Evolutionary conservation across 2,888 invertebrate species (phyloP), one percentile per base, ranked within the genome.

Genomic region (Yponomeuta malinellus): DNA sequence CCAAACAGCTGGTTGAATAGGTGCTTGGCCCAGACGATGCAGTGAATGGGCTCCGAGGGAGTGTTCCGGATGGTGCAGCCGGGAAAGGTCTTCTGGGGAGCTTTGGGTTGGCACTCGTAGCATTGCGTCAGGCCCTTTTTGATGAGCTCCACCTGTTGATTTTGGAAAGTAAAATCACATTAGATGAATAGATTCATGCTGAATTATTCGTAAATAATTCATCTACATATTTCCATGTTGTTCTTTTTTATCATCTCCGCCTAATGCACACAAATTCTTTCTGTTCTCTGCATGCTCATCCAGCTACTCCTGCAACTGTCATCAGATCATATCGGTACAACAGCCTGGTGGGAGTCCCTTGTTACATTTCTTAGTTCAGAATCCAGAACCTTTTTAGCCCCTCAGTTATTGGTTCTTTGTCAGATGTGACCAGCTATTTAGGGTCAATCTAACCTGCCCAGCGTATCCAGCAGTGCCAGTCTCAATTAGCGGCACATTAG

Each of bases 11-110:
- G 99, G 96, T 99, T 99, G 90, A 99, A 99, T 10, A 99, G 94
- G 93, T 99, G 98, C 87, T 99, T 99, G 0, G 98, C 97, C 99
- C 99, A 99, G 31, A 99, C 99, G 76, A 99, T 98, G 85, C 99
- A 99, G 88, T 99, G 99, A 77, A 99, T 98, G 0, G 98, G 98
- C 85, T 99, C 99, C 0, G 98, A 99, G 0, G 99, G 99, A 0
- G 99, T 99, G 84, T 99, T 99, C 65, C 99, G 94, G 76, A 99
- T 99, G 1, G 99, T 99, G 85, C 99, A 99, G 0, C 99, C 98
- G 0, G 99, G 99, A 89, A 95, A 99, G 8, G 97, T 96, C 84
- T 98, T 98, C 81, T 98, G 97, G 29, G 96, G 93, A 9, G 97
- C 95, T 86, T 98, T 98, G 0, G 98, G 97, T 71, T 95, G 95